phyloP scores from a whole-genome alignment of 2,113 vertebrate species.

The Zosterops borbonicus region DNA sequence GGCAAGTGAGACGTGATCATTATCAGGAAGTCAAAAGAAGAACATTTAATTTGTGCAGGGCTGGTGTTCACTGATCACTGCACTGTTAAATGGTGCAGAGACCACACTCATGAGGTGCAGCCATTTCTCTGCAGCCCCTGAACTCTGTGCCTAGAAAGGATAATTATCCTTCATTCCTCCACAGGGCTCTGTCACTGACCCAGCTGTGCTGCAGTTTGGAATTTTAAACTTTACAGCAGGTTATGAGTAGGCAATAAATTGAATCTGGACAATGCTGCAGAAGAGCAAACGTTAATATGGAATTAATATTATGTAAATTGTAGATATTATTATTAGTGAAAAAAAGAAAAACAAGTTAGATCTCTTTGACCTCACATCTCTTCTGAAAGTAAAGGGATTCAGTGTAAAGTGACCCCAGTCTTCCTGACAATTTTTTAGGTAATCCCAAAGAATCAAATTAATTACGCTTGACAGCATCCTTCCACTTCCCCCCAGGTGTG shows the following conservation, averaged over 20 bases:
- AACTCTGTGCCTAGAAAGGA: background rate
- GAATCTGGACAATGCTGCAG: background rate
- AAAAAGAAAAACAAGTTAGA: background rate
- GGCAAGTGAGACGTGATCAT: background rate
- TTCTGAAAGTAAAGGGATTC: background rate
- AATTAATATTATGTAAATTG: background rate
- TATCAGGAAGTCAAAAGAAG: background rate
- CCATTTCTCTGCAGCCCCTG: background rate
- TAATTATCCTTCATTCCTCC: background rate
- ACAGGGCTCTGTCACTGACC: background rate
- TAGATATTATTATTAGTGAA: background rate
- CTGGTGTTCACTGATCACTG: constrained; percentile 18
- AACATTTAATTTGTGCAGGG: background rate
- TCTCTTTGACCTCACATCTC: background rate
- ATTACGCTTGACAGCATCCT: background rate
- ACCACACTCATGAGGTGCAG: background rate
- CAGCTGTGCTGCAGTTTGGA: background rate
- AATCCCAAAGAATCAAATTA: background rate
- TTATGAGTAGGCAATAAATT: background rate
- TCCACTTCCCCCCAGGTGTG: background rate
- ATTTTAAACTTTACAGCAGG: background rate
- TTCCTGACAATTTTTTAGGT: background rate
- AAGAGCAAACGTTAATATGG: background rate
- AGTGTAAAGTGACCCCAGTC: background rate
- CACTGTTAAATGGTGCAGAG: background rate